A percentile compares a stretch with the other conserved stretches of the same genome.
These are phyloP conservation scores for Melinopterus prodromus DNA, from an alignment of 2,888 invertebrate species.

Conservation along the genomic window DNA sequence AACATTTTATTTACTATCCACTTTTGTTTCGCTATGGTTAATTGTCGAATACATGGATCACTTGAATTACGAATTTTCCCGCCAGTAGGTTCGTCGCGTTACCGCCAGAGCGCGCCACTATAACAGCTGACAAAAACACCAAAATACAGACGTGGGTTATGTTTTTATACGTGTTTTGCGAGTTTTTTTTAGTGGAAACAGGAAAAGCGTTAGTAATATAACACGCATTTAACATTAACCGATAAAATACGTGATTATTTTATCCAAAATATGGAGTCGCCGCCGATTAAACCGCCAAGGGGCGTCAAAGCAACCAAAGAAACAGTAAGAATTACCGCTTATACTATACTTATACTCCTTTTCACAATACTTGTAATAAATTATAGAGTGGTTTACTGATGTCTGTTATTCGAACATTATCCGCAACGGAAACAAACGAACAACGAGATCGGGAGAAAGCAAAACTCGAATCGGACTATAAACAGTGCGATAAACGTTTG, in stretches of 20 bases:
- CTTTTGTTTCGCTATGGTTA: constrained; percentile 40
- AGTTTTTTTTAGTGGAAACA: neutral
- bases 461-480: constrained; percentile 92
- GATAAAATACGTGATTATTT: neutral
- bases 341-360: neutral
- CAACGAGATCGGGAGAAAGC: constrained; percentile 92
- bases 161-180: neutral
- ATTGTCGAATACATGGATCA: neutral
- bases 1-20: constrained; percentile 37
- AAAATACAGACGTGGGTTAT: neutral
- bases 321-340: constrained; percentile 68
- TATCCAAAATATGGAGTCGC: constrained; percentile 55
- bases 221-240: neutral
- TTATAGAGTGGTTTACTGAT: constrained; percentile 85
- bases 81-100: neutral
- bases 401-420: constrained; percentile 93
- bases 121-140: neutral
- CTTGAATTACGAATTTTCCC: neutral
- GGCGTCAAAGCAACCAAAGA: constrained; percentile 88
- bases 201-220: neutral
- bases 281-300: constrained; percentile 85
- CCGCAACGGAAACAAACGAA: constrained; percentile 93
- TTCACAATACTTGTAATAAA: neutral
- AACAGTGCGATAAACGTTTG: constrained; percentile 86
- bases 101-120: neutral